Base-by-base conservation (phyloP, 2,113 vertebrate genomes). In the Gymnorhina tibicen region DNA sequence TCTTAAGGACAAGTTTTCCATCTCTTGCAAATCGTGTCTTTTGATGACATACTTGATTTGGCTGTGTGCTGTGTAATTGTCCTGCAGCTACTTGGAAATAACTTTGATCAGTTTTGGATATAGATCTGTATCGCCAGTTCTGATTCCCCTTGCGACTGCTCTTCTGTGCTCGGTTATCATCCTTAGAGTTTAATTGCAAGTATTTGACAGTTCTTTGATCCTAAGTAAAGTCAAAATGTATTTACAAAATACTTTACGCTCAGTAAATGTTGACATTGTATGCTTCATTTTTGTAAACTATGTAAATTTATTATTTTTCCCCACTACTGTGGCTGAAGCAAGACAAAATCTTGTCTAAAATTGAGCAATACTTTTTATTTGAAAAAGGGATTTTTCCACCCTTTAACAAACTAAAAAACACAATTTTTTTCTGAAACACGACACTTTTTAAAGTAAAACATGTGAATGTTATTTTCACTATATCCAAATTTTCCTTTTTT, bases 281-380 rank as follows among this genome's bases (percentile, higher is more conserved):
- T 76, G 41, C 53, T 94, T 85, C 1, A 6, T 74, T 86, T 91
- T 58, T 77, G 49, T 69, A 41, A 81, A 27, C 35, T 15, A 22
- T 85, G 70, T n/a, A 47, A 79, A 90, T 87, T 60, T 81, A 69
- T 93, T 74, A 44, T 89, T 76, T 88, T 89, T 33, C 59, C 22
- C 66, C 7, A 5, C n/a, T 91, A 60, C 60, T 85, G 77, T 83
- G 91, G 52, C 37, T 87, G 49, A 91, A 92, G 52, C 68, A 60
- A 56, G 44, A 81, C 17, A 68, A 77, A 87, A 68, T 83, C 28
- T 79, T 94, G 67, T 80, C 80, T 88, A 66, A 74, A 92, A 91
- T 93, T 95, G 89, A 87, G 93, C 87, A 95, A 93, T 89, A 33
- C 37, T 93, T 91, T 66, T 85, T 53, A 56, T 94, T 94, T 85